A percentile compares a stretch with the other conserved stretches of the same genome.
phyloP scores from a whole-genome alignment of 2,113 vertebrate species.

The Myodes glareolus region DNA sequence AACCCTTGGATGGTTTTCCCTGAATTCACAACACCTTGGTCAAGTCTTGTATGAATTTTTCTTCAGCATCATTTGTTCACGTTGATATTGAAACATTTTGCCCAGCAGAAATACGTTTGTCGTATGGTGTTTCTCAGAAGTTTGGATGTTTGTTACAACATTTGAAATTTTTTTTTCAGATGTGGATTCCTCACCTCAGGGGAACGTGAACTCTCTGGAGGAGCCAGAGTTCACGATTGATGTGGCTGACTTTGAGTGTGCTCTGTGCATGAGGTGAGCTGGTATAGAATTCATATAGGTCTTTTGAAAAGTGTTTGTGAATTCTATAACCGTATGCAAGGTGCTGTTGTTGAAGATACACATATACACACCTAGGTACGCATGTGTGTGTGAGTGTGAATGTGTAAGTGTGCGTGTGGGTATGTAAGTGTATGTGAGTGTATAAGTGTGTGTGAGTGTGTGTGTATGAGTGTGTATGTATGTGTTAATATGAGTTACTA shows the following conservation, averaged over 20 bases:
- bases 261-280: constrained; percentile 95
- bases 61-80: not conserved
- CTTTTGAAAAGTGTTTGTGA: not conserved
- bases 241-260: constrained; percentile 93
- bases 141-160: not conserved
- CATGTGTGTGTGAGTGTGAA: no score
- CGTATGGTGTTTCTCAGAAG: not conserved
- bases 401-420: no score
- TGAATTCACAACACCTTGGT: not conserved
- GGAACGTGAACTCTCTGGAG: constrained; percentile 9
- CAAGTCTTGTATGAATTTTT: not conserved
- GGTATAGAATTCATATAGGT: not conserved
- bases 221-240: constrained; percentile 89
- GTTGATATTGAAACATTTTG: not conserved
- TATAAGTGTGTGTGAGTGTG: no score
- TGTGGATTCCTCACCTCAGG: constrained; percentile 75
- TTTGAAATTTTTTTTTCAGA: constrained; percentile 82
- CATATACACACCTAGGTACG: no score
- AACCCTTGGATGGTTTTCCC: not conserved
- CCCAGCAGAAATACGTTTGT: not conserved
- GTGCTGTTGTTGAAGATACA: not conserved
- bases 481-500: not conserved
- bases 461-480: not conserved
- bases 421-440: no score
- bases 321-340: not conserved